Base-by-base conservation (phyloP, 2,888 invertebrate species). In the Amphipoea lucens region DNA sequence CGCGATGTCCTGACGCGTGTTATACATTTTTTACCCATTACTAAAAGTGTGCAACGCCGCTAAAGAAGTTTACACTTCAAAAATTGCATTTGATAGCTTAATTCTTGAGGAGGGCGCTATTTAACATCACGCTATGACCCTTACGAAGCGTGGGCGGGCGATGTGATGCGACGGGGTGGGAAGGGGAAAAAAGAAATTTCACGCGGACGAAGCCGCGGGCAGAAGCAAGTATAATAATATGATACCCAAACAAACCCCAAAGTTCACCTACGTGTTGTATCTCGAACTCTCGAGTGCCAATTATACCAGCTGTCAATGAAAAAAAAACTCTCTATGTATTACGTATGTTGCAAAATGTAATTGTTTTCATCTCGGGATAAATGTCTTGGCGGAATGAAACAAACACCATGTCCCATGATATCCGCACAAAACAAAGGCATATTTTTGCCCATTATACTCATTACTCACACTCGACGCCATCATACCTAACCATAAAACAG, bases 401-500 rank as follows among this genome's bases (percentile, higher is more conserved):
- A 12, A 76, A 51, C n/a, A 51, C 11, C 42, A n/a, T 36, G 4
- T 40, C 29, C 6, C 51, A 65, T 60, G 57, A 62, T 60, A 45
- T 54, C 45, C 20, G 17, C 62, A 40, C 11, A 14, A 62, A 81
- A 71, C 67, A 82, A 81, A 76, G 29, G 29, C 29, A 74, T 66
- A 76, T 11, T 48, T 63, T 65, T 57, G 45, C 67, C n/a, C 42
- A 62, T 29, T 67, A 63, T 51, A 68, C 14, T 12, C 40, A 60
- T 17, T 51, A 68, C 14, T 12, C 40, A 60, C 20, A 48, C 60
- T 65, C 48, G 42, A 63, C 45, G 48, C 45, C 54, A 23, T 62
- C 62, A 69, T 73, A 51, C 57, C 51, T 68, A 51, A 54, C 63
- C 65, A 65, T 79, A 80, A 80, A 87, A 42, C 75, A 57, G 65